Evolutionary conservation across 2,888 invertebrate genomes (phyloP).

Genomic region (Agrochola lota): DNA sequence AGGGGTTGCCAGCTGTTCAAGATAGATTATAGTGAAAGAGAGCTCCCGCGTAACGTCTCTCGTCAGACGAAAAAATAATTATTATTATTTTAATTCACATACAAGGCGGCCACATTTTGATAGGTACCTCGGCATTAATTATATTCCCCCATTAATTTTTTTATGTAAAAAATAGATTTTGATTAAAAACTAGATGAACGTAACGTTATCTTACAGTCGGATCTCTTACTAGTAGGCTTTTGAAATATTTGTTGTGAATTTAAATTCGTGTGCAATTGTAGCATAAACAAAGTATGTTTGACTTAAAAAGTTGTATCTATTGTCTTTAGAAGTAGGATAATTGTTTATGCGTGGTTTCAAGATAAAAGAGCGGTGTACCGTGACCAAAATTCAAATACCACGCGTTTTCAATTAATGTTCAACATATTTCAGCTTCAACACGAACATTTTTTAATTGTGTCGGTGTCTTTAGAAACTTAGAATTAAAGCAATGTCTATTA

Average conservation of each 20-base stretch:
- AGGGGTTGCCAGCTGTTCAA: too few relatives aligned
- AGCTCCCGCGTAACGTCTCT: too few relatives aligned
- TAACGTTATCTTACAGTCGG: background rate
- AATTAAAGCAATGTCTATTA: constrained; percentile 25
- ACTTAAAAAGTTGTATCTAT: constrained; percentile 22
- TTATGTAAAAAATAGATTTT: too few relatives aligned
- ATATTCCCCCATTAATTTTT: too few relatives aligned
- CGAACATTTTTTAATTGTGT: constrained; percentile 34
- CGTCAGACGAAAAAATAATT: too few relatives aligned
- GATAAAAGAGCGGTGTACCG: constrained; percentile 49
- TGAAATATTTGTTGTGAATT: constrained; percentile 13
- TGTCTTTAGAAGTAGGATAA: constrained; percentile 20
- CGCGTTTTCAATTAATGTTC: constrained; percentile 55
- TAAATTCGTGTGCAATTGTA: constrained; percentile 32
- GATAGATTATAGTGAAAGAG: too few relatives aligned
- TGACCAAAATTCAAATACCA: constrained; percentile 62
- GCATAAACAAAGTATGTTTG: constrained; percentile 2
- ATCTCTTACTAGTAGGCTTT: background rate
- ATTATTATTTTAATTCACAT: too few relatives aligned
- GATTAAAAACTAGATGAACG: too few relatives aligned
- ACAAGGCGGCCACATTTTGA: too few relatives aligned
- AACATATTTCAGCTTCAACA: constrained; percentile 56
- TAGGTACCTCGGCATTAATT: too few relatives aligned
- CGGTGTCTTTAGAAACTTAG: constrained; percentile 40
- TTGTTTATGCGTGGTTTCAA: constrained; percentile 50